Percentiles rank a stretch among this genome's conserved stretches.
These are phyloP conservation scores for Synodontis membranacea DNA, from an alignment of 2,113 vertebrate genomes.

Conservation along the genomic window DNA sequence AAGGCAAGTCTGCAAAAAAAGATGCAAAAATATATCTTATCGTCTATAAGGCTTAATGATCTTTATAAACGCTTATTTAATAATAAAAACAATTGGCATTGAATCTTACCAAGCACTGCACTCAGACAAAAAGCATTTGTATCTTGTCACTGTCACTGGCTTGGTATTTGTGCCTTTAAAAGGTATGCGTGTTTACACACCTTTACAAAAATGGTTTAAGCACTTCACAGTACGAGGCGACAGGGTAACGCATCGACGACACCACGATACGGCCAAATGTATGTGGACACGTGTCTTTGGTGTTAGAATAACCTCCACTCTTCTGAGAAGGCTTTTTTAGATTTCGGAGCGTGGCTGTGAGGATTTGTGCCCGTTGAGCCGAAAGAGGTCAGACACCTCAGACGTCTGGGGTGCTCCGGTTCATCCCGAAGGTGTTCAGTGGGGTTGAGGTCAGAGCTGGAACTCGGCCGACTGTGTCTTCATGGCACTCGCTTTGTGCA, in stretches of 20 bases:
- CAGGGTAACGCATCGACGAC: not conserved
- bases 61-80: too few relatives aligned
- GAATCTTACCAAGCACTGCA: not conserved
- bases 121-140: not conserved
- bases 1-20: too few relatives aligned
- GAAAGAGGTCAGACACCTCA: not conserved
- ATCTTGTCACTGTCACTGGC: not conserved
- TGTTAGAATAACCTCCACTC: not conserved
- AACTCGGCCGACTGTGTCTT: not conserved
- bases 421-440: not conserved
- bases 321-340: not conserved
- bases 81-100: not conserved
- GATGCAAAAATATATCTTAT: too few relatives aligned
- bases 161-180: not conserved
- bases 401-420: not conserved
- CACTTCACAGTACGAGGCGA: too few relatives aligned
- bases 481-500: not conserved
- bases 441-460: not conserved
- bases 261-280: not conserved
- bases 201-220: not conserved
- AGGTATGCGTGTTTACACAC: not conserved
- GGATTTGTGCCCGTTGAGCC: not conserved
- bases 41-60: too few relatives aligned
- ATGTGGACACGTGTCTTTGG: not conserved
- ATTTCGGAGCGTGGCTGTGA: not conserved